Conservation (phyloP, 64 coral and sea anemone species). For the Cladopsammia gracilis region DNA sequence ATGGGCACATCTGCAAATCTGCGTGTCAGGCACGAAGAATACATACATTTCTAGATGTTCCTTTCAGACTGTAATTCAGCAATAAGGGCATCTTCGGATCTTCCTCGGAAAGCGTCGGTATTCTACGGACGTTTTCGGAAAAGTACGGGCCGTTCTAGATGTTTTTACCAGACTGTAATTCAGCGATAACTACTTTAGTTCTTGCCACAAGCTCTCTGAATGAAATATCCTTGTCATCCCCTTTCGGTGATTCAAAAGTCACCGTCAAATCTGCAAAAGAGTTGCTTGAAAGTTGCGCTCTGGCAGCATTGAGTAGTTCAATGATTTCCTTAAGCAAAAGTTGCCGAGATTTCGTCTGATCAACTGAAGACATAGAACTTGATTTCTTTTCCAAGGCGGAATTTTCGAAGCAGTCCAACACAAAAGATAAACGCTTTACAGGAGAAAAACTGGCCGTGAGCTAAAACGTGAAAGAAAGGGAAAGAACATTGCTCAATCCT, state of each 20-base stretch:
- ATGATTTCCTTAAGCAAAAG: not conserved
- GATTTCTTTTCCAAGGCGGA: not conserved
- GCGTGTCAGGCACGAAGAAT: no score
- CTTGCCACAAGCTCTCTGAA: not conserved
- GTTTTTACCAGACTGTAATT: not conserved
- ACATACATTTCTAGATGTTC: not conserved
- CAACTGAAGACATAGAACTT: not conserved
- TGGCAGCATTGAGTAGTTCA: not conserved
- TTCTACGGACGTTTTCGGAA: no score
- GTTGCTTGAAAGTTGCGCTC: no score
- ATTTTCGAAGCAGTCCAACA: slow-evolving; percentile 18
- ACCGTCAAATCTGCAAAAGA: no score
- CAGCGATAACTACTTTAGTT: not conserved
- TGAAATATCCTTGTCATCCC: not conserved
- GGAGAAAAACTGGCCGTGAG: not conserved
- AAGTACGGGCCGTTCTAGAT: not conserved
- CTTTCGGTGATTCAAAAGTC: not conserved
- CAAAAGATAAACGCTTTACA: not conserved
- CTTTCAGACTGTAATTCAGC: not conserved
- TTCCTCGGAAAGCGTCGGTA: no score
- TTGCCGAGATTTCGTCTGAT: not conserved
- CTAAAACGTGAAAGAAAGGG: not conserved
- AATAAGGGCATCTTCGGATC: not conserved
- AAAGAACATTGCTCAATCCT: not conserved
- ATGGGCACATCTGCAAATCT: no score